These are phyloP conservation scores for Morelia viridis DNA, from an alignment of 2,797 vertebrate species.

Conservation along the genomic window DNA sequence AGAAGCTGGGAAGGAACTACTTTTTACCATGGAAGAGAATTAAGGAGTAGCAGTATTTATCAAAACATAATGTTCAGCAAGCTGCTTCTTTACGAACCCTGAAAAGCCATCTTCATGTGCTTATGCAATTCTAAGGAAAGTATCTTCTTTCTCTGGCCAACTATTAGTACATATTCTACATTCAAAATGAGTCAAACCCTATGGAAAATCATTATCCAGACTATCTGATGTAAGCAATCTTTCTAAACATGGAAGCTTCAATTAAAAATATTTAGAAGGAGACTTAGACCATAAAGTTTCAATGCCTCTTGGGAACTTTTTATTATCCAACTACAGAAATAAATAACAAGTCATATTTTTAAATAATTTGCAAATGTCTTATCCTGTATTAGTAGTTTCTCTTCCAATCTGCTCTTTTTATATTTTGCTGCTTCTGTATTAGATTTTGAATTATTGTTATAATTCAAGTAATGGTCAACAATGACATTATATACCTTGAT, in stretches of 20 bases:
- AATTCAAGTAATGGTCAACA: too few relatives aligned
- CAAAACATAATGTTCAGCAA: slow-evolving; percentile 30
- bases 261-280: not conserved
- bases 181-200: not conserved
- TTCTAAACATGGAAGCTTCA: not conserved
- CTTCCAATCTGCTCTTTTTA: not conserved
- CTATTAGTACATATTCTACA: not conserved
- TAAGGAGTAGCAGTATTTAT: slow-evolving; percentile 29
- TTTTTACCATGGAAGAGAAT: slow-evolving; percentile 54
- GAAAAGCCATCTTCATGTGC: not conserved
- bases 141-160: not conserved
- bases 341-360: not conserved
- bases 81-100: not conserved
- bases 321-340: not conserved
- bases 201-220: not conserved
- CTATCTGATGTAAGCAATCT: not conserved
- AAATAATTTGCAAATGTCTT: not conserved
- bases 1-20: slow-evolving; percentile 38
- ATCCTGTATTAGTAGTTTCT: too few relatives aligned
- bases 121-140: not conserved
- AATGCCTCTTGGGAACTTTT: not conserved
- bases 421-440: not conserved
- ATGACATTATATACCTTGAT: too few relatives aligned
- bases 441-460: not conserved
- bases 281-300: not conserved